A percentile compares a stretch with the other conserved stretches of the same genome.
These are phyloP conservation scores for Lineus longissimus DNA, from an alignment of 1,140 invertebrate species.

Conservation along the genomic window DNA sequence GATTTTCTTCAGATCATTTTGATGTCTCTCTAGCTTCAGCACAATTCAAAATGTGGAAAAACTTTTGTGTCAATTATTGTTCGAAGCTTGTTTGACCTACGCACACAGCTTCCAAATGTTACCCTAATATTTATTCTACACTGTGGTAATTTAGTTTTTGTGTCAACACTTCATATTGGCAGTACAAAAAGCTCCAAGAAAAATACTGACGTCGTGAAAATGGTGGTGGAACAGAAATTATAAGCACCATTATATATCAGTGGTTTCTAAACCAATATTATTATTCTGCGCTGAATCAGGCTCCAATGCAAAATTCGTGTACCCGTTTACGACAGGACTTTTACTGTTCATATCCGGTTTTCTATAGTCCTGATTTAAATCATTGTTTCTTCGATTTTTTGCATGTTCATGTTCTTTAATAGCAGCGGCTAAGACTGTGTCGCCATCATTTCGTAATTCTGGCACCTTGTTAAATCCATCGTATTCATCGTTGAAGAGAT, in stretches of 20 bases:
- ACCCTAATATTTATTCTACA: no score
- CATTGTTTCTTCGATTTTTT: not conserved
- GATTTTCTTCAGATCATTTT: no score
- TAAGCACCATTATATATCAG: not conserved
- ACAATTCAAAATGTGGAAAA: no score
- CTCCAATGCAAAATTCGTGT: not conserved
- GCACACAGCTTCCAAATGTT: no score
- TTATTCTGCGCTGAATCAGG: not conserved
- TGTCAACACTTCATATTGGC: no score
- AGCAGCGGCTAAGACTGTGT: not conserved
- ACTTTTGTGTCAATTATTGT: no score
- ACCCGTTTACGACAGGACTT: not conserved
- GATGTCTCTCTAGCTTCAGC: no score
- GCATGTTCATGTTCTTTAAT: not conserved
- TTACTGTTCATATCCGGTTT: not conserved
- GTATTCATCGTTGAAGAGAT: slow-evolving; percentile 17
- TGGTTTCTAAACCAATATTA: slow-evolving; percentile 1
- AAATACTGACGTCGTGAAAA: no score
- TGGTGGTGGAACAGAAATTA: no score
- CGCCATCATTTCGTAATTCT: not conserved
- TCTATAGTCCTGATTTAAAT: not conserved
- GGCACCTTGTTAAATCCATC: slow-evolving; percentile 14
- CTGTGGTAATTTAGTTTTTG: no score
- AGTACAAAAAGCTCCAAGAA: no score
- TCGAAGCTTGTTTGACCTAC: no score